Base-by-base conservation (phyloP, 2,797 vertebrate species). In the Acrocephalus scirpaceus region DNA sequence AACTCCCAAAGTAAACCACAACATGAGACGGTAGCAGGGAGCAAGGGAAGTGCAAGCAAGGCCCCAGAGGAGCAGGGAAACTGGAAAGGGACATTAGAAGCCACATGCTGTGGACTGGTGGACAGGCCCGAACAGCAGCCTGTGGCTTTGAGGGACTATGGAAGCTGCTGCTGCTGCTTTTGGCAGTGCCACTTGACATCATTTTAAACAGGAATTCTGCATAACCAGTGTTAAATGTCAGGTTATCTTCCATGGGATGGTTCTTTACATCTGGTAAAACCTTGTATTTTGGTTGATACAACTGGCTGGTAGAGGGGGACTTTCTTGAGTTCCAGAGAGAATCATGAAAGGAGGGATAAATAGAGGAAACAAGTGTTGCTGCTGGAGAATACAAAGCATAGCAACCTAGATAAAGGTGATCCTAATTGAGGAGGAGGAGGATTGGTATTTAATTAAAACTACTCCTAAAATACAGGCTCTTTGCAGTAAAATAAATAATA, bases 371-470 rank as follows among this genome's bases (percentile, higher is more conserved):
- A 53, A 44, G 13, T 10, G 40, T 29, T 77, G 10, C 79, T 86
- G 57, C 75, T 92, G 60, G 26, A 66, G 60, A 86, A 57, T 13
- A 40, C 5, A 50, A 72, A 86, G 81, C 30, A 45, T 65, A 88
- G 57, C 38, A 29, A 82, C 58, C 62, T 64, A 89, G 93, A 82
- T 87, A 88, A 88, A 95, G 75, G 76, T 94, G 91, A 84, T 86
- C 84, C 74, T 95, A 86, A 93, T 38, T 94, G 65, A 69, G 36
- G 86, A 85, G 86, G 75, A 90, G 78, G 83, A 94, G 88, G 73
- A 75, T 64, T 66, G 92, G 86, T 66, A 69, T 79, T 95, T 93
- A 92, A 94, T 96, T 96, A 93, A 96, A 95, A 86, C 72, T 93
- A 21, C 60, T 87, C 36, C 83, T 96, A 83, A 95, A 95, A 90